phyloP scores from a whole-genome alignment of 2,113 vertebrate genomes.

The Vidua macroura region DNA sequence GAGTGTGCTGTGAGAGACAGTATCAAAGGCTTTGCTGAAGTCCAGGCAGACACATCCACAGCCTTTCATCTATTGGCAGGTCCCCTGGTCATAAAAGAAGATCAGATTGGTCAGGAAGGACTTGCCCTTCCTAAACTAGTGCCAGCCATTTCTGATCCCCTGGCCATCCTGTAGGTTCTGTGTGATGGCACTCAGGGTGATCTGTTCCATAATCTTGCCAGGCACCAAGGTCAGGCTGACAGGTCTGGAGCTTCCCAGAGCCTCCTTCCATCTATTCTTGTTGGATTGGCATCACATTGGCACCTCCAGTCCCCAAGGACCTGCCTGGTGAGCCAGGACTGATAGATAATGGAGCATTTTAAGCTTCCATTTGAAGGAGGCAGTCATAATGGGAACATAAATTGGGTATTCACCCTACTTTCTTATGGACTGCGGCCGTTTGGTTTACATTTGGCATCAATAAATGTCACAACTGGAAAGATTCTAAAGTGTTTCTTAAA shows the following conservation, averaged over 20 bases:
- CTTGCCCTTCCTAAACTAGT: neutral
- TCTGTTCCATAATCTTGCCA: neutral
- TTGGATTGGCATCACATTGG: neutral
- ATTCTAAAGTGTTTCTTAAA: neutral
- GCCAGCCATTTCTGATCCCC: neutral
- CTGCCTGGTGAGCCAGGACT: neutral
- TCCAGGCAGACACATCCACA: neutral
- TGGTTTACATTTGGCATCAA: neutral
- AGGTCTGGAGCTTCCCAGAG: neutral
- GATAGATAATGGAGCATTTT: neutral
- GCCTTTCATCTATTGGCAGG: neutral
- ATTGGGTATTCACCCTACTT: neutral
- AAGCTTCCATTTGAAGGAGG: neutral
- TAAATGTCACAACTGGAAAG: neutral
- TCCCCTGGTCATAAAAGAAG: neutral
- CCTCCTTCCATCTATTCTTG: neutral
- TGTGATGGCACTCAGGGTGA: neutral
- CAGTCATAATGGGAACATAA: neutral
- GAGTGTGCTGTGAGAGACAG: too few species aligned
- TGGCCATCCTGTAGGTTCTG: rapidly evolving
- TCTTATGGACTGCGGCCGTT: neutral
- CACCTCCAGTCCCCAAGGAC: neutral
- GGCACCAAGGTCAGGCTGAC: neutral
- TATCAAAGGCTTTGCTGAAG: neutral
- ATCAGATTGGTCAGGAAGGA: neutral